Percentiles rank a stretch among this genome's conserved stretches.
phyloP scores from a whole-genome alignment of 2,888 invertebrate species.

The Quadriops clusia region DNA sequence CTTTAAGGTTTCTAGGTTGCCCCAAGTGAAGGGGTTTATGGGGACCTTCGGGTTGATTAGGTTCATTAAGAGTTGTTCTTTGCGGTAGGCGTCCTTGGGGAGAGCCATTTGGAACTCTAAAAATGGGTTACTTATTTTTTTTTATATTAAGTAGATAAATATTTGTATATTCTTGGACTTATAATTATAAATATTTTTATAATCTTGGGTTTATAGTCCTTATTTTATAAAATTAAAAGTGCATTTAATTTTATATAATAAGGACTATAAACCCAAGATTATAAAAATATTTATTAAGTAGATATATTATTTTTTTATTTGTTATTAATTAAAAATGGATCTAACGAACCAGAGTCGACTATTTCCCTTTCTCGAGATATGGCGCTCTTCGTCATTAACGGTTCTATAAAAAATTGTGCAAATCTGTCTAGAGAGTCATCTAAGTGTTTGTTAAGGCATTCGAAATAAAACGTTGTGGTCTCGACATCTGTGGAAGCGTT shows the following conservation, averaged over 20 bases:
- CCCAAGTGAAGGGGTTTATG: constrained; percentile 74
- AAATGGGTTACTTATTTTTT: constrained; percentile 8
- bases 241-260: no score
- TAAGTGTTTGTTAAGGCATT: constrained; percentile 70
- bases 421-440: constrained; percentile 70
- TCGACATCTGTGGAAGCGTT: constrained; percentile 85
- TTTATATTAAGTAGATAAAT: no score
- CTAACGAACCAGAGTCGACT: constrained; percentile 64
- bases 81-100: constrained; percentile 61
- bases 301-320: not conserved
- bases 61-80: constrained; percentile 62
- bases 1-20: constrained; percentile 61
- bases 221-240: no score
- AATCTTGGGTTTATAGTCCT: no score
- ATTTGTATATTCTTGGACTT: no score
- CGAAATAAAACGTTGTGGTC: constrained; percentile 79
- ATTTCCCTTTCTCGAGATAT: constrained; percentile 80
- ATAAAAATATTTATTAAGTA: constrained; percentile 8
- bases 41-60: constrained; percentile 60
- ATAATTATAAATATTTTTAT: no score
- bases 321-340: not conserved
- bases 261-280: no score
- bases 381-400: constrained; percentile 72
- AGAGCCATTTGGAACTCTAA: constrained; percentile 72
- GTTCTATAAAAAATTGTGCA: constrained; percentile 78